Evolutionary conservation across 2,888 invertebrate genomes (phyloP).

Genomic region (Apamea anceps): DNA sequence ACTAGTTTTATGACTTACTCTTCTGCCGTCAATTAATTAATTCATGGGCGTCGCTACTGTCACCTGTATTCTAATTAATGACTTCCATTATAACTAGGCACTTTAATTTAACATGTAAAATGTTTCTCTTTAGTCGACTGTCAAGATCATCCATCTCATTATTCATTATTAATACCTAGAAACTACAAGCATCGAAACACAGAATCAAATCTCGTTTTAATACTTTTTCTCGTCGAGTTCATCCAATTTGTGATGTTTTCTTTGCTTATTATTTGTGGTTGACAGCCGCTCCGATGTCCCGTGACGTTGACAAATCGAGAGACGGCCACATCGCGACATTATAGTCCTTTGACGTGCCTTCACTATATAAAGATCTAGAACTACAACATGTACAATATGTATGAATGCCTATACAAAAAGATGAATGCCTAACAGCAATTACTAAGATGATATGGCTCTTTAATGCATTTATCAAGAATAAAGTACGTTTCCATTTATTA

Average conservation of each 20-base stretch:
- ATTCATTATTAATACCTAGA: conserved; percentile 18
- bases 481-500: conserved; percentile 9
- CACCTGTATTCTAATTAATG: conserved; percentile 53
- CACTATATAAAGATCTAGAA: conserved; percentile 61
- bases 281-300: conserved; percentile 79
- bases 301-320: conserved; percentile 87
- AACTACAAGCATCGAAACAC: conserved; percentile 38
- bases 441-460: conserved; percentile 22
- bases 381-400: conserved; percentile 21
- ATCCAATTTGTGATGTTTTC: conserved; percentile 63
- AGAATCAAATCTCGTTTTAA: conserved; percentile 51
- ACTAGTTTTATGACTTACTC: conserved; percentile 57
- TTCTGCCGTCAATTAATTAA: conserved; percentile 48
- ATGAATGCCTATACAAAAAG: conserved; percentile 29
- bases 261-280: conserved; percentile 73
- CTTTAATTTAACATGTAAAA: conserved; percentile 25
- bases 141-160: conserved; percentile 16
- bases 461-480: conserved; percentile 21
- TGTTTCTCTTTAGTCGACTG: background rate
- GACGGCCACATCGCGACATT: conserved; percentile 79
- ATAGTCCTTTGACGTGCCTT: conserved; percentile 71
- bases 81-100: conserved; percentile 11
- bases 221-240: conserved; percentile 56
- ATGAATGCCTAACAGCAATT: conserved; percentile 26
- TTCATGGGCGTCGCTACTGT: conserved; percentile 42